Evolutionary conservation across 2,888 invertebrate species (phyloP).

Genomic region (Caradrina clavipalpis): DNA sequence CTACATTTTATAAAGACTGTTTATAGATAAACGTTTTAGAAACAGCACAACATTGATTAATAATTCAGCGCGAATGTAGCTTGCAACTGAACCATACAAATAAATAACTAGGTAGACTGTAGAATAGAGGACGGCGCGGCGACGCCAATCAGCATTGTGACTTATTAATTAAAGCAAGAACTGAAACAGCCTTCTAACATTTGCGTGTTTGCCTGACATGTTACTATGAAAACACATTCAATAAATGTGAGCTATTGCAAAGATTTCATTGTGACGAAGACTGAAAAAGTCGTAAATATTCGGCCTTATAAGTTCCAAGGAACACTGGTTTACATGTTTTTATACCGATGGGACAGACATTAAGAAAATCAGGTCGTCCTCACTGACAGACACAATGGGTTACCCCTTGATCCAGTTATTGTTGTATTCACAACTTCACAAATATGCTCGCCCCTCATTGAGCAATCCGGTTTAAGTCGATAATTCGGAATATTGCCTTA

Average conservation of each 20-base stretch:
- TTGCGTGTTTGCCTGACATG: constrained; percentile 11
- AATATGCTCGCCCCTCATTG: background rate
- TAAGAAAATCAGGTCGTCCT: background rate
- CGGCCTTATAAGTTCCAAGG: background rate
- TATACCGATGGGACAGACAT: background rate
- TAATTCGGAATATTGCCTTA: constrained; percentile 18
- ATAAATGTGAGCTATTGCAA: background rate
- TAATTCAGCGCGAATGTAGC: background rate
- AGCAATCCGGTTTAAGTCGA: background rate
- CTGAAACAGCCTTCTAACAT: constrained; percentile 5
- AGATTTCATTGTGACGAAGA: constrained; percentile 2
- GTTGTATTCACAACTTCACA: background rate
- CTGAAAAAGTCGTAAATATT: background rate
- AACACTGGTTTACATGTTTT: background rate
- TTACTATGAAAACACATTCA: constrained; percentile 3
- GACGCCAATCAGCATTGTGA: background rate
- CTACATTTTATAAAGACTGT: constrained; percentile 27
- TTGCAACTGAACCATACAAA: background rate
- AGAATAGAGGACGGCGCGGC: background rate
- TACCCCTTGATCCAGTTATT: constrained; percentile 3
- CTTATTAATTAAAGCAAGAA: constrained; percentile 1
- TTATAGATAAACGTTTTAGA: constrained; percentile 15
- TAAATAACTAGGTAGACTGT: background rate
- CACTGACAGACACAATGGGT: background rate
- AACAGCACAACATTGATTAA: constrained; percentile 16